Percentiles rank a stretch among this genome's conserved stretches.
phyloP scores from a whole-genome alignment of 2,888 invertebrate genomes.

The Conchocele bisecta region DNA sequence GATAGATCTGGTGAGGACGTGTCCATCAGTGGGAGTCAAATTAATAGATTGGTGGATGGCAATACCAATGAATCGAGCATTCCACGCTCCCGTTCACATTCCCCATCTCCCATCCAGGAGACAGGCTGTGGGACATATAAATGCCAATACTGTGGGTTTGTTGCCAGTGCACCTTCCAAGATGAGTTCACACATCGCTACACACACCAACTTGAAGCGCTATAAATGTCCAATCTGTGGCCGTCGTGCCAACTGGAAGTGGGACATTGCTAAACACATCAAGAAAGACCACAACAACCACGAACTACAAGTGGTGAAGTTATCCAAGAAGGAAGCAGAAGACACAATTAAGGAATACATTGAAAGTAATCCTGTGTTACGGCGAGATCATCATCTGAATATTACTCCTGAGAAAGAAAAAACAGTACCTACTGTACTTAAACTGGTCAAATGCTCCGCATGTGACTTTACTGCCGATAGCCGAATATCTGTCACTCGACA shows the following conservation, averaged over 20 bases:
- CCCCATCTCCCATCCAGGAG: conserved; percentile 57
- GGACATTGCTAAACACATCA: conserved; percentile 81
- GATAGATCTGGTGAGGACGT: too few species aligned
- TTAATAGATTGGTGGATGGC: too few species aligned
- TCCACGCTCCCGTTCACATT: conserved; percentile 32
- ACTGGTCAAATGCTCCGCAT: conserved; percentile 94
- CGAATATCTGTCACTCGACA: conserved; percentile 98
- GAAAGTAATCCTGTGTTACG: conserved; percentile 67
- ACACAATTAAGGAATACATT: conserved; percentile 76
- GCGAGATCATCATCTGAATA: conserved; percentile 71
- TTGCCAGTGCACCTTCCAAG: conserved; percentile 74
- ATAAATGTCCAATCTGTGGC: conserved; percentile 80
- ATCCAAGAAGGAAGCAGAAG: conserved; percentile 75
- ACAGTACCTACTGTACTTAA: conserved; percentile 19
- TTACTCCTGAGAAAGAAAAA: conserved; percentile 25
- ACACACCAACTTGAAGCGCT: conserved; percentile 79
- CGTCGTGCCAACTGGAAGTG: conserved; percentile 81
- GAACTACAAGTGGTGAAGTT: conserved; percentile 72
- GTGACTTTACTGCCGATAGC: conserved; percentile 97
- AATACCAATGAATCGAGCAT: too few species aligned
- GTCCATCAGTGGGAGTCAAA: too few species aligned
- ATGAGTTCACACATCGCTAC: conserved; percentile 79
- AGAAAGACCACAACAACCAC: conserved; percentile 70
- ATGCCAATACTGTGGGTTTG: conserved; percentile 72
- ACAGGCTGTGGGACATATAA: conserved; percentile 55